Base-by-base conservation (phyloP, 1,140 invertebrate species). In the Drosophila seguyi region DNA sequence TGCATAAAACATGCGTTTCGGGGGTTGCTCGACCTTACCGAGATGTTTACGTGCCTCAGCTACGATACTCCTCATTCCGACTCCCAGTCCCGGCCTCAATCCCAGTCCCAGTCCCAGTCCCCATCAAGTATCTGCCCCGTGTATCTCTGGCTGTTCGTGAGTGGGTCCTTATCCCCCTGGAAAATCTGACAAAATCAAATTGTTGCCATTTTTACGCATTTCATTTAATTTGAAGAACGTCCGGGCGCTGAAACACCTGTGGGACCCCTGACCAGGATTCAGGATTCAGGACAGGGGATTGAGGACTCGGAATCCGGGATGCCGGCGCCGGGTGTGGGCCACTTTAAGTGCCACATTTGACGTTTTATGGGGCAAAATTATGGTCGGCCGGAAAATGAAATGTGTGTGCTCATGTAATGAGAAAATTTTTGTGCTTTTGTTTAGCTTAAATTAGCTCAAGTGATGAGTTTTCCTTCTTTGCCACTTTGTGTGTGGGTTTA, bases 141-240 rank as follows among this genome's bases (percentile, higher is more conserved):
- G 47, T 66, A 22, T 44, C 36, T 57, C 39, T 71, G 41, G 59
- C 65, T 53, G 55, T 55, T 36, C 31, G 34, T 53, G 47, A 38
- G 45, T 36, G 41, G 14, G 50, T 66, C 72, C 47, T 78, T 79
- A 67, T 79, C 68, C 75, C 77, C 68, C 71, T 59, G 62, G 69
- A 78, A 90, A 90, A 90, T 90, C 85, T 81, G 85, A 90, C 85
- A 85, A 90, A 90, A 90, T 90, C 85, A 90, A 90, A 90, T 90
- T 90, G 86, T 90, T 90, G 85, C 85, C 86, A 90, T 90, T 90
- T 90, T 90, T 90, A 90, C 86, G 85, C 86, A 90, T 90, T 90
- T 90, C 85, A 90, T 90, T 90, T 90, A 90, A 90, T 90, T 90
- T 90, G 78, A 90, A 90, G 86, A 76, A 79, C 81, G 63, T 45